Conservation (phyloP, 2,888 invertebrate genomes). For the Rhaphigaster nebulosa region DNA sequence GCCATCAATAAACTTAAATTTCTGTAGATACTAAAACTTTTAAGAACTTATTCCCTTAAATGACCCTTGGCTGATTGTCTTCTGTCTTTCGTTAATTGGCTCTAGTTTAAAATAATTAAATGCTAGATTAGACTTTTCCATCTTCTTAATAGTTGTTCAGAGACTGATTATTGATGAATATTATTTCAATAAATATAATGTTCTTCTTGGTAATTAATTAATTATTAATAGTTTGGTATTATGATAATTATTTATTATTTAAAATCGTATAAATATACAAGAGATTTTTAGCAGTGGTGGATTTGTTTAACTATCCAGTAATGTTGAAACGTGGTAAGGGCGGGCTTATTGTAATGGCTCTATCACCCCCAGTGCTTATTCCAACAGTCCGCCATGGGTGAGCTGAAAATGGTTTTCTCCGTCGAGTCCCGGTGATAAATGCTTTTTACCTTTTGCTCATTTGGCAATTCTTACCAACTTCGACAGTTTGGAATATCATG, state of each 20-base stretch:
- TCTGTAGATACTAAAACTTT: no score
- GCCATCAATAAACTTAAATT: no score
- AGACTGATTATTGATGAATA: neutral
- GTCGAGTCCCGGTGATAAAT: slow-evolving; percentile 47
- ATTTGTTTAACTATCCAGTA: neutral
- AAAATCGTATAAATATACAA: neutral
- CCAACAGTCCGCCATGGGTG: slow-evolving; percentile 54
- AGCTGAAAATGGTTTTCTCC: slow-evolving; percentile 15
- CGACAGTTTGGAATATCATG: slow-evolving; percentile 33
- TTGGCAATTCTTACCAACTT: slow-evolving; percentile 11
- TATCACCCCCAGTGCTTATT: slow-evolving; percentile 43
- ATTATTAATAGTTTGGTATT: neutral
- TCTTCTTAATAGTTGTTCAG: neutral
- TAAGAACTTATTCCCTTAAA: neutral
- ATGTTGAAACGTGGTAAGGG: neutral
- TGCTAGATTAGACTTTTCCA: neutral
- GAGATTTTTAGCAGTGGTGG: neutral
- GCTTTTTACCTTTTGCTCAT: slow-evolving; percentile 14
- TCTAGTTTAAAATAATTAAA: neutral
- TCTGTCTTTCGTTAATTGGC: no score
- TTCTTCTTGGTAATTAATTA: neutral
- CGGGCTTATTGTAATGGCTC: slow-evolving; percentile 22
- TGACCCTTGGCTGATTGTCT: neutral
- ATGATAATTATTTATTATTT: neutral
- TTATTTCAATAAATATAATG: neutral